Conservation (phyloP, 2,888 invertebrate genomes). For the Drosophila prolongata region DNA sequence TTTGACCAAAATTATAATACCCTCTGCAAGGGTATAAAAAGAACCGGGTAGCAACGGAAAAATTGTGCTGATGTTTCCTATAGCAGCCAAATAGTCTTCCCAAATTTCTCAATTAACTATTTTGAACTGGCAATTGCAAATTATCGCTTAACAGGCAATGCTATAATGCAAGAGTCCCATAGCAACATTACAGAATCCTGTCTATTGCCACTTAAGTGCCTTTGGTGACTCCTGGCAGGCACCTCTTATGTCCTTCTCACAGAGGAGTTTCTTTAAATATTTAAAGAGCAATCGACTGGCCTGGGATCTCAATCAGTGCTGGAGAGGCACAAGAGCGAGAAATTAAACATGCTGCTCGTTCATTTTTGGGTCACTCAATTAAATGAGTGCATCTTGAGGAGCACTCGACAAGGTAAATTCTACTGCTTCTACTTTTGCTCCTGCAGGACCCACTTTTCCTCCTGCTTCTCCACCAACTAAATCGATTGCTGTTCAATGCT, state of each 20-base stretch:
- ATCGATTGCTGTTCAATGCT: conserved; percentile 33
- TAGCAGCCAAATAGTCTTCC: too few species aligned
- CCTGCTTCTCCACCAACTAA: conserved; percentile 3
- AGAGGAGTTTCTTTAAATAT: conserved; percentile 41
- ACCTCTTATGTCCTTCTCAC: conserved; percentile 15
- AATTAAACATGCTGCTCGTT: conserved; percentile 56
- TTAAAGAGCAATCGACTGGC: conserved; percentile 53
- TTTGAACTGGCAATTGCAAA: neutral
- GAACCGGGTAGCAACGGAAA: too few species aligned
- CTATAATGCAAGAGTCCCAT: neutral
- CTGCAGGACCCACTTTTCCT: conserved; percentile 17
- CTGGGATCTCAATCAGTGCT: conserved; percentile 53
- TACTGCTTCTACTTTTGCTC: neutral
- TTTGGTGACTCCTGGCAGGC: conserved; percentile 25
- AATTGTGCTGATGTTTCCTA: too few species aligned
- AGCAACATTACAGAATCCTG: neutral
- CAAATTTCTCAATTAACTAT: neutral
- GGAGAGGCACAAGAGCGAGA: conserved; percentile 45
- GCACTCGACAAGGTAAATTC: conserved; percentile 50
- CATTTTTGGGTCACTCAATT: conserved; percentile 64
- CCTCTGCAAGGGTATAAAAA: too few species aligned
- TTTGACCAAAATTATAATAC: too few species aligned
- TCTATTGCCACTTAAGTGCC: conserved; percentile 18
- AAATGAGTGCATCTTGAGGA: conserved; percentile 59
- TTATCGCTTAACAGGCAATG: neutral